phyloP scores from a whole-genome alignment of 1,140 invertebrate species.

The Gryllus bimaculatus region DNA sequence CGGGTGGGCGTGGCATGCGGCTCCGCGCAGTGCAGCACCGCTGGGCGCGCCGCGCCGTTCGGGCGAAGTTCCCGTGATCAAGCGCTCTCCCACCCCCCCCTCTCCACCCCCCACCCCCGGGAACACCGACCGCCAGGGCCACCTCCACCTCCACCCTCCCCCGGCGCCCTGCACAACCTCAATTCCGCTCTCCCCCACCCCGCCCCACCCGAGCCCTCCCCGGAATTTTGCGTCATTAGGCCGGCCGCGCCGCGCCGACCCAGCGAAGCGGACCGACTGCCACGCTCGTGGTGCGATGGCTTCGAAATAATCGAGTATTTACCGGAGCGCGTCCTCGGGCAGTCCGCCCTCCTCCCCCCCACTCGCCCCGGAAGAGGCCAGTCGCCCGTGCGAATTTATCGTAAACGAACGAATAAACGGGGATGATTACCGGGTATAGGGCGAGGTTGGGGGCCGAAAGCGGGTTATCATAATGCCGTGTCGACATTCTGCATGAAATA shows the following conservation, averaged over 20 bases:
- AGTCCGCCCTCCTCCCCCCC: background rate
- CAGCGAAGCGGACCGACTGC: no score
- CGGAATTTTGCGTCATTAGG: background rate
- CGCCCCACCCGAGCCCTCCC: no score
- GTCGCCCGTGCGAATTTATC: background rate
- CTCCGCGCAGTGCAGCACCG: no score
- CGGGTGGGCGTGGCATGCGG: no score
- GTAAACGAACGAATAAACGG: slow-evolving; percentile 4
- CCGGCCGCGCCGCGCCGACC: no score
- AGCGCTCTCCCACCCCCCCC: background rate
- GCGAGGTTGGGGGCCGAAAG: no score
- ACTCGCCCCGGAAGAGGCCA: background rate
- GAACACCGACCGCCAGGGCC: no score
- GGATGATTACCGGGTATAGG: background rate
- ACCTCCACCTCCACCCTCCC: no score
- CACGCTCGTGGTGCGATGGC: background rate
- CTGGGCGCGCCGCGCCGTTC: no score
- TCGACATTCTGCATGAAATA: no score
- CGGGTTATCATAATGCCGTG: no score
- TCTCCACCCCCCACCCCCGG: no score
- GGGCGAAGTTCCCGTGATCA: background rate
- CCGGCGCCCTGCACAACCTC: background rate
- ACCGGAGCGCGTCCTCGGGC: background rate
- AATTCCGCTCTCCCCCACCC: background rate
- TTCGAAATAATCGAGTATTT: background rate